Conservation (phyloP, 2,888 invertebrate genomes). For the Plusia festucae region DNA sequence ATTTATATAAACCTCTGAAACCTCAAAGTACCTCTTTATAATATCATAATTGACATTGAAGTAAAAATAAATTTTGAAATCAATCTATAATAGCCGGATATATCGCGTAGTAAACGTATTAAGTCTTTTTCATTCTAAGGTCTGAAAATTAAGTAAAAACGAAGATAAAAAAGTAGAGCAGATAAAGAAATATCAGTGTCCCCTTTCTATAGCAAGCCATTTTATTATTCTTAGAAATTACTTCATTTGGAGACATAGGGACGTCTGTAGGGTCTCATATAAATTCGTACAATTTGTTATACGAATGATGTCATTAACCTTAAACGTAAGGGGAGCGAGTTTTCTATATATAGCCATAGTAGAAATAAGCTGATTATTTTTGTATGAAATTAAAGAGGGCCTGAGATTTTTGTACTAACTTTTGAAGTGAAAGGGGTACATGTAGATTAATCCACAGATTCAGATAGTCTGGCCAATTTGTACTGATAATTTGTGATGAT, state of each 20-base stretch:
- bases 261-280: conserved; percentile 74
- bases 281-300: conserved; percentile 80
- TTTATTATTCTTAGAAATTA: conserved; percentile 80
- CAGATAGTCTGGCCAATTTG: too few species aligned
- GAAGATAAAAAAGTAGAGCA: background rate
- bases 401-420: background rate
- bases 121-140: too few species aligned
- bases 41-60: too few species aligned
- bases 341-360: conserved; percentile 39
- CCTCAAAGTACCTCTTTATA: too few species aligned
- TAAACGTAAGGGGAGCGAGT: conserved; percentile 68
- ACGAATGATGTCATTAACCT: conserved; percentile 78
- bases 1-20: too few species aligned
- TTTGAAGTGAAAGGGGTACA: too few species aligned
- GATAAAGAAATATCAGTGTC: conserved; percentile 9
- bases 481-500: too few species aligned
- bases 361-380: conserved; percentile 4
- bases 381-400: background rate
- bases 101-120: too few species aligned
- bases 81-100: too few species aligned
- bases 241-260: conserved; percentile 81
- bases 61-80: too few species aligned
- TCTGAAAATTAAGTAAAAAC: background rate
- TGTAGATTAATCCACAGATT: too few species aligned
- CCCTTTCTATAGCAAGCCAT: conserved; percentile 43